Conservation (phyloP, 2,888 invertebrate genomes). For the Hyppa rectilinea region DNA sequence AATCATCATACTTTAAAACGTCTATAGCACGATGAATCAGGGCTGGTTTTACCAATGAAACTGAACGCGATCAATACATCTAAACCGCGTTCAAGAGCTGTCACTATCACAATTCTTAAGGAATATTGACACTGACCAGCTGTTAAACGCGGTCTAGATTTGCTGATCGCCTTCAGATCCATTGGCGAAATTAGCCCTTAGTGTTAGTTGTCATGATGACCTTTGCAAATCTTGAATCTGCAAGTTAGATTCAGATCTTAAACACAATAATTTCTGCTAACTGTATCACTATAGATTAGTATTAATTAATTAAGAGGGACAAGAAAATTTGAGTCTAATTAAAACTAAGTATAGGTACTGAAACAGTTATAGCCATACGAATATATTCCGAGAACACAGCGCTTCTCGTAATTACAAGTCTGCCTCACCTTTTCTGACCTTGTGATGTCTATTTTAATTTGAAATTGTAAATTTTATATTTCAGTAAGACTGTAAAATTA, state of each 20-base stretch:
- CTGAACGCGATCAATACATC: no score
- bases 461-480: slow-evolving; percentile 6
- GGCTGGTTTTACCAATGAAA: no score
- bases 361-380: neutral
- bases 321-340: slow-evolving; percentile 19
- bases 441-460: slow-evolving; percentile 19
- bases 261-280: slow-evolving; percentile 3
- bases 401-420: slow-evolving; percentile 7
- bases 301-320: slow-evolving; percentile 6
- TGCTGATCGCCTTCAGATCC: no score
- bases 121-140: no score
- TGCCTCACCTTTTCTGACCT: slow-evolving; percentile 29
- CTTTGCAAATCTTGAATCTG: slow-evolving; percentile 9
- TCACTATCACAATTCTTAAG: no score
- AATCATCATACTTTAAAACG: neutral
- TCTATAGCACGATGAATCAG: neutral
- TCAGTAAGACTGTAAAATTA: neutral
- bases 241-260: slow-evolving; percentile 6
- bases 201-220: neutral
- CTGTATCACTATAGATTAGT: neutral
- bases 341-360: neutral
- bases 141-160: no score
- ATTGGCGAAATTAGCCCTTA: no score
- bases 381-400: neutral
- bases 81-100: no score